A percentile compares a stretch with the other conserved stretches of the same genome.
These are phyloP conservation scores for Mormyrus lacerda DNA, from an alignment of 2,113 vertebrate genomes.

Conservation along the genomic window DNA sequence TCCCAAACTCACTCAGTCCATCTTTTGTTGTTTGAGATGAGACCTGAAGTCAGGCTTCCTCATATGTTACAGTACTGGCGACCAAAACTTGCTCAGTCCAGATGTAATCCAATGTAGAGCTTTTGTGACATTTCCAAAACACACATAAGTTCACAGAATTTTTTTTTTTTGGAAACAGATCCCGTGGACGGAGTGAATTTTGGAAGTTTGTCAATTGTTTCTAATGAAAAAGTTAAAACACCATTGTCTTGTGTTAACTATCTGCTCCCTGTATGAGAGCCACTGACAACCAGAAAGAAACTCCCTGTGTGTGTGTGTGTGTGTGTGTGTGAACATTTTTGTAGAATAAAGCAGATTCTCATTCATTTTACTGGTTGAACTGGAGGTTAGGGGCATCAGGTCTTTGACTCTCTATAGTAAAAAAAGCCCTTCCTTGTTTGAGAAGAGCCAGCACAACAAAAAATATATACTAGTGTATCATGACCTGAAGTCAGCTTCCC, in stretches of 20 bases:
- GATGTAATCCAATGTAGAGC: not conserved
- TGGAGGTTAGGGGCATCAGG: not conserved
- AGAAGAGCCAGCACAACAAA: not conserved
- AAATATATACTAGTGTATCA: not conserved
- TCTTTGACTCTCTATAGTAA: not conserved
- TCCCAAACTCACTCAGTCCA: not conserved
- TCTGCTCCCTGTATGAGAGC: not conserved
- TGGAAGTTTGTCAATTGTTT: not conserved
- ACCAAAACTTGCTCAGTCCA: not conserved
- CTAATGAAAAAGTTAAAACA: not conserved
- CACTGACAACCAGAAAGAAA: not conserved
- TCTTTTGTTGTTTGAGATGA: not conserved
- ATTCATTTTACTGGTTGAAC: not conserved
- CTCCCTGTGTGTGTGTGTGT: not conserved
- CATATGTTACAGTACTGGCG: not conserved
- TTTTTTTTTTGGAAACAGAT: not conserved
- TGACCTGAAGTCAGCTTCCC: not conserved
- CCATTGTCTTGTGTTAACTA: not conserved
- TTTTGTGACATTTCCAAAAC: not conserved
- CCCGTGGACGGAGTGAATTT: not conserved
- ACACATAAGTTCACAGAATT: not conserved
- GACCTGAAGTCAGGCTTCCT: not conserved
- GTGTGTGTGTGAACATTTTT: not conserved
- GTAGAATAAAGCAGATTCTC: not conserved
- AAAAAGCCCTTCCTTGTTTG: not conserved